phyloP scores from a whole-genome alignment of 2,113 vertebrate species.

The Epinephelus fuscoguttatus region DNA sequence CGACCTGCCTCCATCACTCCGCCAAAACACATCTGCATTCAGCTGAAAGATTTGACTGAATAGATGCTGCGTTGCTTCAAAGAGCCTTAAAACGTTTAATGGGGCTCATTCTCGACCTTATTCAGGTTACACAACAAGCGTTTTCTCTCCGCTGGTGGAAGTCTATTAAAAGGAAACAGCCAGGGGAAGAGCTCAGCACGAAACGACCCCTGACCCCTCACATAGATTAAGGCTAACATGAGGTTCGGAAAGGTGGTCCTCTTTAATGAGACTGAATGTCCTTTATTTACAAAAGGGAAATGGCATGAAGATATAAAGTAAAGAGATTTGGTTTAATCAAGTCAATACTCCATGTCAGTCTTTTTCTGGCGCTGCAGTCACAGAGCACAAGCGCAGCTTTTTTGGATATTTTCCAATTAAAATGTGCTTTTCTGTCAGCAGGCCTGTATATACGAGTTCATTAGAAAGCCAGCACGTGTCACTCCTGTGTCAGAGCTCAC shows the following conservation, averaged over 20 bases:
- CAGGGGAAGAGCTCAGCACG: not conserved
- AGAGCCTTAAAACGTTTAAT: conserved; percentile 42
- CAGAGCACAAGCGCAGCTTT: no score
- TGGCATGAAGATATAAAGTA: not conserved
- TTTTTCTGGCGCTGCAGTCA: not conserved
- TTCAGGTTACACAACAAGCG: conserved; percentile 13
- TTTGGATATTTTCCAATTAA: not conserved
- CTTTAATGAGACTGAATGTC: conserved; percentile 18
- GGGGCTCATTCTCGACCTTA: conserved; percentile 25
- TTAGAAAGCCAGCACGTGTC: no score
- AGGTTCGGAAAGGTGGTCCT: not conserved
- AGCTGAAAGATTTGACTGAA: conserved; percentile 35
- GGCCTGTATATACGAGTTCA: no score
- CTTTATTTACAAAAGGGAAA: conserved; percentile 13
- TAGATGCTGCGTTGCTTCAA: conserved; percentile 30
- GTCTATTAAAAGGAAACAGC: conserved; percentile 10
- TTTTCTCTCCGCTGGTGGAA: conserved; percentile 17
- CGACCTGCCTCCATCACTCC: conserved; percentile 32
- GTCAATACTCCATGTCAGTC: not conserved
- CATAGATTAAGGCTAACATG: not conserved
- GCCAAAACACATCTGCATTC: conserved; percentile 16
- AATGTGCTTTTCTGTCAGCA: not conserved
- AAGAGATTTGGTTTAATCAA: conserved; percentile 23
- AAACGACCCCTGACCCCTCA: conserved; percentile 19
- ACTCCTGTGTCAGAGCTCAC: no score